Base-by-base conservation (phyloP, 2,113 vertebrate species). In the Zeus faber region DNA sequence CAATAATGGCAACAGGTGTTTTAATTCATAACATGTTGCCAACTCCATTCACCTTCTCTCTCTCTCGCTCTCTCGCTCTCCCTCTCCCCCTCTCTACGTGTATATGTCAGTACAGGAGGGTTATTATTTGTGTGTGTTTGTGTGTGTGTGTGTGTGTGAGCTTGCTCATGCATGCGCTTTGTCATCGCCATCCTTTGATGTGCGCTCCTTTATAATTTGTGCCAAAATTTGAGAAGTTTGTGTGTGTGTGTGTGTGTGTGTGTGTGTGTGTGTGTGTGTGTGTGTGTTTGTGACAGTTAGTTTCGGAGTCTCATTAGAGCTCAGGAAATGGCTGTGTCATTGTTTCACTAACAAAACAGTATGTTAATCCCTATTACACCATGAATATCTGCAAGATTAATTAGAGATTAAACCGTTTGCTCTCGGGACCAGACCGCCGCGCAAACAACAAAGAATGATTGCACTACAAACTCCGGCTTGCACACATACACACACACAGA, bases 1-100 rank as follows among this genome's bases (percentile, higher is more conserved):
- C 76, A 70, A 81, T 54, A 85, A 87, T 67, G 41, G 55, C 62
- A 52, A 62, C 85, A 85, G 81, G 81, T 85, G 85, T 72, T 65
- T 70, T 72, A 75, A 72, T 73, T 77, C 65, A 68, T 55, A 70
- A 80, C 70, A 75, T 67, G 60, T 72, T 49, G 51, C 46, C 33
- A 33, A 68, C 62, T 59, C n/a, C 16, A 70, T 71, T 69, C 56
- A 49, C 40, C 0, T 60, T 57, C 51, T 61, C 52, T 54, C 49
- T 54, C 51, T 26, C 45, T 16, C 62, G 61, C 46, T 58, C 60
- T 17, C 43, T 47, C 33, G 24, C 26, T 22, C 47, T 49, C 41
- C 20, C 20, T 60, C 52, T 16, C 33, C 49, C 25, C 24, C 41
- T 41, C 25, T 10, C 17, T 44, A 47, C 49, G n/a, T 27, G 25